Percentiles rank a stretch among this genome's conserved stretches.
These are phyloP conservation scores for Eilema caniola DNA, from an alignment of 2,888 invertebrate genomes.

Conservation along the genomic window DNA sequence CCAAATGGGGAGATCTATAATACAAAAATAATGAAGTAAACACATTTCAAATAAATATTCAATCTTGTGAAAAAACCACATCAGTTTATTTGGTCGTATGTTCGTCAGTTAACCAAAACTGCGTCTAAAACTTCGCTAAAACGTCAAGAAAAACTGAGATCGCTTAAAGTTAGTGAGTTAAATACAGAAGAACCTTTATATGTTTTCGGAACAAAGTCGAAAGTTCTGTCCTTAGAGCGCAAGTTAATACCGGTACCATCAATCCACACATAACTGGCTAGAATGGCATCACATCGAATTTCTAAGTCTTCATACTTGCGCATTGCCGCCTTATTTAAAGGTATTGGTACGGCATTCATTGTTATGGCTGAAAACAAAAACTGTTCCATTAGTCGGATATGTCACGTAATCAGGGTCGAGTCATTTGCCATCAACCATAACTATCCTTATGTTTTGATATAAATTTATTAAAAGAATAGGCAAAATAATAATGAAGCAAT, in stretches of 20 bases:
- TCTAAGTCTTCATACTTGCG: constrained; percentile 88
- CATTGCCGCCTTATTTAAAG: constrained; percentile 81
- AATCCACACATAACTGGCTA: constrained; percentile 92
- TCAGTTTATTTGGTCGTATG: background rate
- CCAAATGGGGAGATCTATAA: constrained; percentile 90
- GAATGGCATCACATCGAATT: constrained; percentile 86
- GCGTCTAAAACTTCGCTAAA: background rate
- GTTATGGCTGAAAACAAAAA: constrained; percentile 39
- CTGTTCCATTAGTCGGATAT: background rate
- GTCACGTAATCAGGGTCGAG: too few species aligned
- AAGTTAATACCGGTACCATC: constrained; percentile 91
- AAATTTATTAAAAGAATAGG: background rate
- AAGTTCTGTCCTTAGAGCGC: constrained; percentile 90
- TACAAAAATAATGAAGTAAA: constrained; percentile 2
- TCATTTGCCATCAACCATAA: too few species aligned
- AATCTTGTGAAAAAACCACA: background rate
- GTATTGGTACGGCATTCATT: constrained; percentile 75
- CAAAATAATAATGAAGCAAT: too few species aligned
- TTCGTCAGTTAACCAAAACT: background rate
- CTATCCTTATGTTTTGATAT: too few species aligned
- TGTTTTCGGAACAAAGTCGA: constrained; percentile 88
- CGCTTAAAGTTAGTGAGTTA: background rate
- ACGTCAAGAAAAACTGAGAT: background rate
- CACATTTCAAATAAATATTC: background rate
- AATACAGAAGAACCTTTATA: constrained; percentile 71